Percentiles rank a stretch among this genome's conserved stretches.
Conservation (phyloP, 2,113 vertebrate species). For the Panthera uncia region DNA sequence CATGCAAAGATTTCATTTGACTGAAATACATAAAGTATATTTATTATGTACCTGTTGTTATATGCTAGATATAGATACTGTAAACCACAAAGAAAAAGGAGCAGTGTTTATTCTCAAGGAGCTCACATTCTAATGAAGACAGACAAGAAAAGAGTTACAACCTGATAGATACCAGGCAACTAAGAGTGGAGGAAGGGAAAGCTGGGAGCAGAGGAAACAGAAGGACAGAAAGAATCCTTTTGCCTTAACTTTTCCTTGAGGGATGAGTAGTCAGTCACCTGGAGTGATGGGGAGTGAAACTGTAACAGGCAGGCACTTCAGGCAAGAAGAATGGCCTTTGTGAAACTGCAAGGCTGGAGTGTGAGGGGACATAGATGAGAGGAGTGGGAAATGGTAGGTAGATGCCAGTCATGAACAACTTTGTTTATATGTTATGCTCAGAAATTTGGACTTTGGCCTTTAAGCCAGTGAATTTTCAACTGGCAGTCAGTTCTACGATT, state of each 20-base stretch:
- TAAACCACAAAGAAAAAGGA: not conserved
- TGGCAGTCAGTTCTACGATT: not conserved
- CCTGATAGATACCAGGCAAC: not conserved
- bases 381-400: not conserved
- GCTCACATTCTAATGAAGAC: not conserved
- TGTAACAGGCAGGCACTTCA: not conserved
- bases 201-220: not conserved
- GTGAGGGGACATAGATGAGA: not conserved
- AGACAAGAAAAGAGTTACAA: not conserved
- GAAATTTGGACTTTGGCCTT: not conserved
- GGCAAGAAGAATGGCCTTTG: not conserved
- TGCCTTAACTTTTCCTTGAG: not conserved
- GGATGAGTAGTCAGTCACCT: not conserved
- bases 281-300: not conserved
- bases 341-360: not conserved
- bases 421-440: not conserved
- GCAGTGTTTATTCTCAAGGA: not conserved
- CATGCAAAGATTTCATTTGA: constrained; percentile 12
- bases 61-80: not conserved
- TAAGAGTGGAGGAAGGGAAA: not conserved
- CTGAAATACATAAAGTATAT: not conserved
- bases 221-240: not conserved
- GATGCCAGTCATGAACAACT: not conserved
- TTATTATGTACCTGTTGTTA: not conserved
- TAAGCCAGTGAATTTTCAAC: not conserved